These are phyloP conservation scores for Myrmophylax atrothorax DNA, from an alignment of 2,113 vertebrate species.

Conservation along the genomic window DNA sequence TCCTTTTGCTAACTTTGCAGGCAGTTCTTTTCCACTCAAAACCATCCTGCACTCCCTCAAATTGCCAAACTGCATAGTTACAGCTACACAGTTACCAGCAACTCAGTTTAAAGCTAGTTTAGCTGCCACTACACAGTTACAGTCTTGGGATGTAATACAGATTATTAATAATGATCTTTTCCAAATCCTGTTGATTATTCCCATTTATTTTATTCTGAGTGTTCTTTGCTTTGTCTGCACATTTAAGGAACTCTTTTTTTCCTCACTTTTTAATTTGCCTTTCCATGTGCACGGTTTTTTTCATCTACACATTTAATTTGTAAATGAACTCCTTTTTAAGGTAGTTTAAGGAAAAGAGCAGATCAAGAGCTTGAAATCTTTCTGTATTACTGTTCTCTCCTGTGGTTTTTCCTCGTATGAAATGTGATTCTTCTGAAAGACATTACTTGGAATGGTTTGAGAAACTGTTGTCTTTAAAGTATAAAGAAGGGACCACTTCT, in stretches of 20 bases:
- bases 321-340: not conserved
- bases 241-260: not conserved
- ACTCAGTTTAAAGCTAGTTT: not conserved
- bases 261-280: not conserved
- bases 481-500: not conserved
- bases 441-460: not conserved
- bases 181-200: not conserved
- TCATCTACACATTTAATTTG: not conserved
- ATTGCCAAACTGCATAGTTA: not conserved
- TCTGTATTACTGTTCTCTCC: not conserved
- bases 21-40: not conserved
- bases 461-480: not conserved
- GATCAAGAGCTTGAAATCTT: not conserved
- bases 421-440: not conserved
- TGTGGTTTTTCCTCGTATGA: not conserved
- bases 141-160: not conserved
- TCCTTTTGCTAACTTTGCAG: not conserved
- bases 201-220: not conserved
- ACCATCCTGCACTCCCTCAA: not conserved
- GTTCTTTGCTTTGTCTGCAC: not conserved
- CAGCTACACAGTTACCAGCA: not conserved
- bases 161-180: not conserved
- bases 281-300: not conserved
- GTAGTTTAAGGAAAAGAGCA: not conserved
- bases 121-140: rapidly evolving